A percentile compares a stretch with the other conserved stretches of the same genome.
Conservation (phyloP, 2,888 invertebrate genomes). For the Ceratothoa steindachneri region DNA sequence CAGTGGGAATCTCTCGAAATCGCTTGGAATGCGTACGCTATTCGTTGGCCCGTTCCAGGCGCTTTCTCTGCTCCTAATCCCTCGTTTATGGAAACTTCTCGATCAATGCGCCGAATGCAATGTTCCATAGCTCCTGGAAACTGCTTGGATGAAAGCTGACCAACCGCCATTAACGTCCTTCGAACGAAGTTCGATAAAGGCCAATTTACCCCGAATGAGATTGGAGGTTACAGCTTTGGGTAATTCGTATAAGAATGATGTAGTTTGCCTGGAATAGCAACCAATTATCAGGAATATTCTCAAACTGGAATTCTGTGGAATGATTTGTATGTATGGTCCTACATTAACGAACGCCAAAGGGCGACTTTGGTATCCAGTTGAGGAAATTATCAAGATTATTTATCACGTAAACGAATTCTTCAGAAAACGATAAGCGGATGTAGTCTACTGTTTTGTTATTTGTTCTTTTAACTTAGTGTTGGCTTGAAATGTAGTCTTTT, state of each 20-base stretch:
- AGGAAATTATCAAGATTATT: too few relatives aligned
- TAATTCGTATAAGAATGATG: not conserved
- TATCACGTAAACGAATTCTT: too few relatives aligned
- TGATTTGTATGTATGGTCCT: not conserved
- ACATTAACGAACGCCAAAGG: too few relatives aligned
- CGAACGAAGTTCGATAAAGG: not conserved
- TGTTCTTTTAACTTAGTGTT: too few relatives aligned
- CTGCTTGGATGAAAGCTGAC: not conserved
- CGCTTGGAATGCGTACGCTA: not conserved
- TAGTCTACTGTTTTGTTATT: too few relatives aligned
- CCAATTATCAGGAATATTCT: not conserved
- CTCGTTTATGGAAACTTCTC: not conserved
- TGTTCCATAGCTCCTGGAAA: not conserved
- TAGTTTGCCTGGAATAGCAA: not conserved
- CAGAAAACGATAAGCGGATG: too few relatives aligned
- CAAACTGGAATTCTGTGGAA: not conserved
- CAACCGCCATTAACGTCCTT: not conserved
- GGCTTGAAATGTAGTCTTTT: too few relatives aligned
- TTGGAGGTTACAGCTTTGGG: not conserved
- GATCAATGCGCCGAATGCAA: not conserved
- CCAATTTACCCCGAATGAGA: not conserved
- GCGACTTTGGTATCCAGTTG: too few relatives aligned
- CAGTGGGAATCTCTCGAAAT: not conserved
- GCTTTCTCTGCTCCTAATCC: not conserved
- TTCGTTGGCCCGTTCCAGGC: not conserved